Evolutionary conservation across 2,888 invertebrate genomes (phyloP).

Genomic region (Apodemia mormo): DNA sequence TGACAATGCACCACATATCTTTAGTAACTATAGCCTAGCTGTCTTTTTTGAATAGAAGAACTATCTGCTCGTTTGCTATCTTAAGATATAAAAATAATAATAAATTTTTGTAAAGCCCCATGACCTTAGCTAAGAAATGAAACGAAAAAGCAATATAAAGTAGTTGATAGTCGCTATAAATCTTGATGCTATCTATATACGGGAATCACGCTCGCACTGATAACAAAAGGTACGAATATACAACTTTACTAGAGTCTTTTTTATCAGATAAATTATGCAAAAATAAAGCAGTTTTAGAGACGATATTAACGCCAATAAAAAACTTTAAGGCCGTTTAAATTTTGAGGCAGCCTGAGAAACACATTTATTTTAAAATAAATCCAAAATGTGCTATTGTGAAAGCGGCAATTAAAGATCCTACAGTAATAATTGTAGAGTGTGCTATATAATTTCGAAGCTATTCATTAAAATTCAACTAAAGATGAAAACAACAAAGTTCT

Average conservation of each 20-base stretch:
- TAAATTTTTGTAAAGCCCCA: conserved; percentile 22
- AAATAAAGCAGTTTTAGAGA: not conserved
- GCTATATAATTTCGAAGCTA: conserved; percentile 73
- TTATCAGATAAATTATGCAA: not conserved
- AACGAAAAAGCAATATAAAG: conserved; percentile 33
- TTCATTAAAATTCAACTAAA: conserved; percentile 80
- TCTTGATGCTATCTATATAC: conserved; percentile 74
- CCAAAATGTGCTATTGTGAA: conserved; percentile 60
- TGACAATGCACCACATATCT: too few relatives aligned
- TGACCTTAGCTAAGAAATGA: conserved; percentile 24
- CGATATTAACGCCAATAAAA: not conserved
- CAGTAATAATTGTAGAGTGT: conserved; percentile 66
- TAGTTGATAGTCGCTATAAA: conserved; percentile 72
- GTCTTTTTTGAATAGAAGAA: too few relatives aligned
- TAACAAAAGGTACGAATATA: not conserved
- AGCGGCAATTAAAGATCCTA: conserved; percentile 70
- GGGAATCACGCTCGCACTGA: conserved; percentile 56
- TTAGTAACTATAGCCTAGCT: too few relatives aligned
- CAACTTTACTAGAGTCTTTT: not conserved
- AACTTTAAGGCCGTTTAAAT: not conserved
- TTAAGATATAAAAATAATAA: conserved; percentile 8
- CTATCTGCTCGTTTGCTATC: too few relatives aligned
- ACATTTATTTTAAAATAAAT: conserved; percentile 32
- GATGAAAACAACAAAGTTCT: conserved; percentile 69
- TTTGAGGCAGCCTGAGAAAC: not conserved